These are phyloP conservation scores for Camponotus floridanus DNA, from an alignment of 1,140 invertebrate species.

Conservation along the genomic window DNA sequence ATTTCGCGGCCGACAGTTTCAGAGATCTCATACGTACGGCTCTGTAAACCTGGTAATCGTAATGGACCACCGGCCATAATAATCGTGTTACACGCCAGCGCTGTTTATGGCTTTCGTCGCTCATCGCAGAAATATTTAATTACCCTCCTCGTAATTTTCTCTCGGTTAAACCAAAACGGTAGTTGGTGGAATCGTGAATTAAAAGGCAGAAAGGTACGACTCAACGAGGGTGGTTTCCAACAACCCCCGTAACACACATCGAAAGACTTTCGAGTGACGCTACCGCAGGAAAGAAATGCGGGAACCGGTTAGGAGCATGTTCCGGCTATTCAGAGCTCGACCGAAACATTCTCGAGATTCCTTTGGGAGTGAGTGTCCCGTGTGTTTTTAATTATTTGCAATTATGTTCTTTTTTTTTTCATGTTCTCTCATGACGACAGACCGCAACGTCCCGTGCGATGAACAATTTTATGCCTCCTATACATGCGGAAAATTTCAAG, in stretches of 20 bases:
- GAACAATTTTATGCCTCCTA: constrained; percentile 29
- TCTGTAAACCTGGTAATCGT: constrained; percentile 47
- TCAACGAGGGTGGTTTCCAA: not conserved
- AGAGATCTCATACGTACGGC: constrained; percentile 32
- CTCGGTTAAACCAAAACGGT: not conserved
- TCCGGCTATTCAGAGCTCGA: not conserved
- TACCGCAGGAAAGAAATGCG: constrained; percentile 1
- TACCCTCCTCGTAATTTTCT: constrained; percentile 55
- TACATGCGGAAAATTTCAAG: constrained; percentile 33
- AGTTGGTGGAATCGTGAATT: not conserved
- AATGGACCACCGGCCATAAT: constrained; percentile 63
- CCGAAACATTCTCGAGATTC: constrained; percentile 6
- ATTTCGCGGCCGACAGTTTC: not conserved
- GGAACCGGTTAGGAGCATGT: not conserved
- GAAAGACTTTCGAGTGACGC: constrained; percentile 7
- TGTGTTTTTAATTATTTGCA: constrained; percentile 47
- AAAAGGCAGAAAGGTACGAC: not conserved
- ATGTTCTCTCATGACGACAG: constrained; percentile 8
- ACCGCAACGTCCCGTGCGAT: not conserved
- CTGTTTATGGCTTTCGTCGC: constrained; percentile 68
- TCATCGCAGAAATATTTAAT: constrained; percentile 77
- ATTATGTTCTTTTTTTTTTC: constrained; percentile 27
- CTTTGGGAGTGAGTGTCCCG: not conserved
- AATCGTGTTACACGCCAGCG: constrained; percentile 53
- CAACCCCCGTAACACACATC: constrained; percentile 14